These are phyloP conservation scores for Gorsachius magnificus DNA, from an alignment of 2,797 vertebrate species.

Conservation along the genomic window DNA sequence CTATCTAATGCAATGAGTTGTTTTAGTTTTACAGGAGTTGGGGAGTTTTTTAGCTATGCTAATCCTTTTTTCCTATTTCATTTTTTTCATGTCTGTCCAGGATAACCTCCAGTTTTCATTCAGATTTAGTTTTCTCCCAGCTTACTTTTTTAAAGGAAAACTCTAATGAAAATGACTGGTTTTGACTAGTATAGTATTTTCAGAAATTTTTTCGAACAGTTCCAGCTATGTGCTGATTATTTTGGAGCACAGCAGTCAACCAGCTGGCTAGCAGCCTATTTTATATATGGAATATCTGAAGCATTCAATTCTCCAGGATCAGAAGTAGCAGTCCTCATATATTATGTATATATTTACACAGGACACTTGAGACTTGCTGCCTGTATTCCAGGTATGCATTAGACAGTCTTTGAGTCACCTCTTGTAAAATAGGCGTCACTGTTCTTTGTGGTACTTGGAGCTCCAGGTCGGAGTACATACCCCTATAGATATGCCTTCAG, in stretches of 20 bases:
- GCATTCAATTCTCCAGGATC: not conserved
- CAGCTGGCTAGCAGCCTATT: not conserved
- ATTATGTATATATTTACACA: rapidly evolving
- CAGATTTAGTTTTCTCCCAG: not conserved
- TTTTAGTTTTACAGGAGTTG: slow-evolving; percentile 9
- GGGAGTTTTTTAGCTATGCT: not conserved
- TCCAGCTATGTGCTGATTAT: not conserved
- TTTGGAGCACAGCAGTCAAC: not conserved
- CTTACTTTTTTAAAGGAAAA: not conserved
- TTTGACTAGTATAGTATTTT: not conserved
- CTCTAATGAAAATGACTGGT: not conserved
- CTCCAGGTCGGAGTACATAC: not conserved
- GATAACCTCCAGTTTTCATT: not conserved
- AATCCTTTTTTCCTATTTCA: not conserved
- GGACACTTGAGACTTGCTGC: not conserved
- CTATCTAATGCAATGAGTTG: not conserved
- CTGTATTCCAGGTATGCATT: not conserved
- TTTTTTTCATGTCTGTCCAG: not conserved
- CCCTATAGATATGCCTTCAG: not conserved
- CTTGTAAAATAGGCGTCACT: not conserved
- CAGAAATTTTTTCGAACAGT: not conserved
- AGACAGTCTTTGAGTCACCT: not conserved
- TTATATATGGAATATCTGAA: not conserved
- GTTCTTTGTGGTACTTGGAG: not conserved
- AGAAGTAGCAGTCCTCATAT: not conserved